Evolutionary conservation across 2,888 invertebrate genomes (phyloP).

Genomic region (Ophion costatus): DNA sequence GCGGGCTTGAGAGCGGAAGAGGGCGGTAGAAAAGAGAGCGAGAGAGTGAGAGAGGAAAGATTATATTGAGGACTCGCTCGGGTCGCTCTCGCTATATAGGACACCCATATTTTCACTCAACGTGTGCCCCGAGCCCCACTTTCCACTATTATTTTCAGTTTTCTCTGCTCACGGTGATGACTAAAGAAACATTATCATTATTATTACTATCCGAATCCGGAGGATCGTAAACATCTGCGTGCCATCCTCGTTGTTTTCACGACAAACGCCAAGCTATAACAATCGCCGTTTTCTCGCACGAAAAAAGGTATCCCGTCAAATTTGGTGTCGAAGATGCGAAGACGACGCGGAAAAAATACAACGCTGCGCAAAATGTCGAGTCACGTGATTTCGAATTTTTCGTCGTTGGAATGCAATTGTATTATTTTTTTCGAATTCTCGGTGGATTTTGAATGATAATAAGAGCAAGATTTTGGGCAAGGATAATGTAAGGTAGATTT

Average conservation of each 20-base stretch:
- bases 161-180: constrained; percentile 52
- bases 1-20: constrained; percentile 49
- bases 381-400: no score
- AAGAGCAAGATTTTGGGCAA: no score
- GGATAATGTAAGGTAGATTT: no score
- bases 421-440: background rate
- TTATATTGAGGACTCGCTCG: constrained; percentile 65
- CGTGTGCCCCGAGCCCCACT: constrained; percentile 62
- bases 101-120: constrained; percentile 53
- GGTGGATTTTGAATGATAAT: background rate
- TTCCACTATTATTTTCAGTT: constrained; percentile 66
- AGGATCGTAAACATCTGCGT: constrained; percentile 15
- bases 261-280: no score
- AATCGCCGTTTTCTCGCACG: background rate
- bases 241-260: background rate
- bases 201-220: constrained; percentile 27
- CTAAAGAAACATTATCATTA: constrained; percentile 51
- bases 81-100: constrained; percentile 60
- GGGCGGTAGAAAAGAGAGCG: constrained; percentile 41
- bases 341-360: no score
- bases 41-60: constrained; percentile 53
- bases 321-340: no score
- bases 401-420: no score
- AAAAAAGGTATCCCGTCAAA: background rate
- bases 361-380: no score